phyloP scores from a whole-genome alignment of 2,113 vertebrate genomes.

The Vidua chalybeata region DNA sequence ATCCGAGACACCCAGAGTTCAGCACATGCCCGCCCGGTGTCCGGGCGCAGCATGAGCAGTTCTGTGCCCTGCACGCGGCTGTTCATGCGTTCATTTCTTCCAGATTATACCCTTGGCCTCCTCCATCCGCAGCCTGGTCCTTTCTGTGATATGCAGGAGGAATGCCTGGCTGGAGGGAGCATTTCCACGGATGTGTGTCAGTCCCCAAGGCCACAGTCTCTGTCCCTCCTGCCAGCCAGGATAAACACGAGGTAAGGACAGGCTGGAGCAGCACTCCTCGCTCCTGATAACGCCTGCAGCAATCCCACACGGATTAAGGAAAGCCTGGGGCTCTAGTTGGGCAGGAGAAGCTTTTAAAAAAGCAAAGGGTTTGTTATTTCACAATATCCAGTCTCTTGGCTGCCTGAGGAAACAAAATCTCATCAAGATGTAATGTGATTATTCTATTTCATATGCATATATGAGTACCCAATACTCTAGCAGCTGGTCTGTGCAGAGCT shows the following conservation, averaged over 20 bases:
- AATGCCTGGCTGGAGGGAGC: not conserved
- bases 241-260: not conserved
- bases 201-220: not conserved
- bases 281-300: not conserved
- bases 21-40: fast-evolving
- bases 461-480: not conserved
- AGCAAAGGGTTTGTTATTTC: not conserved
- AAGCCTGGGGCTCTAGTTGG: not conserved
- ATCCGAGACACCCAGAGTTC: fast-evolving
- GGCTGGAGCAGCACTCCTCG: not conserved
- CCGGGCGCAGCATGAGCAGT: too few species aligned
- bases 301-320: not conserved
- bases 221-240: not conserved
- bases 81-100: not conserved
- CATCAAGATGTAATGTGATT: not conserved
- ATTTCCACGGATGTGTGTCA: fast-evolving
- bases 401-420: not conserved
- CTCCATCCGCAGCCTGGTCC: not conserved
- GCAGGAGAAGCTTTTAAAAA: not conserved
- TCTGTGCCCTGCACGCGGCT: fast-evolving
- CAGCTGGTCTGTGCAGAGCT: not conserved
- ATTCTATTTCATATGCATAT: not conserved
- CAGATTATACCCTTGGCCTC: not conserved
- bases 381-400: not conserved
- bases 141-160: not conserved